phyloP scores from a whole-genome alignment of 2,888 invertebrate genomes.

The Neocrepidodera transversa region DNA sequence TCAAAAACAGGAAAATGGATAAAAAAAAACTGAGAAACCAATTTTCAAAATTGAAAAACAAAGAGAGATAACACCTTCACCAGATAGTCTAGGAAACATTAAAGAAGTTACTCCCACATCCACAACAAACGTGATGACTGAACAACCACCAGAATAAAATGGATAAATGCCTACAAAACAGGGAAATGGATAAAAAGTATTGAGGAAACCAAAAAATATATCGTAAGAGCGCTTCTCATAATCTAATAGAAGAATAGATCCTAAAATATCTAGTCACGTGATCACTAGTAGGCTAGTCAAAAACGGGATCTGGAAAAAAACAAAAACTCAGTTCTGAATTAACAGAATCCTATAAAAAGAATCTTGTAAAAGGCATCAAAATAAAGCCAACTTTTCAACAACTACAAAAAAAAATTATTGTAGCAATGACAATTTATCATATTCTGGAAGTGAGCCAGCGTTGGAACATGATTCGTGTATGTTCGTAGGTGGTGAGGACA shows the following conservation, averaged over 20 bases:
- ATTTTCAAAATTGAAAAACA: too few relatives aligned
- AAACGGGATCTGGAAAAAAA: not conserved
- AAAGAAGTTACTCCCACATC: too few relatives aligned
- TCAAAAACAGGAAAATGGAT: too few relatives aligned
- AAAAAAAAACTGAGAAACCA: too few relatives aligned
- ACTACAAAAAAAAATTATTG: not conserved
- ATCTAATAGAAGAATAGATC: not conserved
- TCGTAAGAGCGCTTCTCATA: not conserved
- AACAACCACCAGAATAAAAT: too few relatives aligned
- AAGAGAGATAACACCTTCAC: too few relatives aligned
- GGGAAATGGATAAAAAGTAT: too few relatives aligned
- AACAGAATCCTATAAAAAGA: not conserved
- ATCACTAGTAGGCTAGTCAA: slow-evolving; percentile 19
- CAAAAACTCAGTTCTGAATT: not conserved
- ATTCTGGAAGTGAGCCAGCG: slow-evolving; percentile 1
- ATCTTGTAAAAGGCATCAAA: not conserved
- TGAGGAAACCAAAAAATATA: not conserved
- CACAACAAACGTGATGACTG: too few relatives aligned
- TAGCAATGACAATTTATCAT: not conserved
- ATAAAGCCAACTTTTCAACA: not conserved
- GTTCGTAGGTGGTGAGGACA: slow-evolving; percentile 1
- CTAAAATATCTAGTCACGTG: slow-evolving; percentile 11
- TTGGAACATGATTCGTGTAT: slow-evolving; percentile 10
- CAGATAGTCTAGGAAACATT: too few relatives aligned
- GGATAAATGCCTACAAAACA: too few relatives aligned